Percentiles rank a stretch among this genome's conserved stretches.
Conservation (phyloP, 2,113 vertebrate species). For the Calonectris borealis region DNA sequence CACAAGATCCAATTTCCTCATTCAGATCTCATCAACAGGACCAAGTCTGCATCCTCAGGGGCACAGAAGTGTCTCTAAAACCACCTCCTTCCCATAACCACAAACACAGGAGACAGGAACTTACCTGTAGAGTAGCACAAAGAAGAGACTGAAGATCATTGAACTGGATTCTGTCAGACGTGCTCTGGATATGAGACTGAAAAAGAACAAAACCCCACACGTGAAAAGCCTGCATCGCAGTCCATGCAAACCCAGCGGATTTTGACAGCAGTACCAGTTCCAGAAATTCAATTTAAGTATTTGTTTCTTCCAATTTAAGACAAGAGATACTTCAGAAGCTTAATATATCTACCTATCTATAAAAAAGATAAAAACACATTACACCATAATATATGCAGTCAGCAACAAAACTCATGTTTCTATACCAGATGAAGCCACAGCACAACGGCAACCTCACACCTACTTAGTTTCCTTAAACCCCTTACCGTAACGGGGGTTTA, state of each 20-base stretch:
- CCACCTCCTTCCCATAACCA: background rate
- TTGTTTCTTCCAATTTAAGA: background rate
- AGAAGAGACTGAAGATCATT: constrained; percentile 97
- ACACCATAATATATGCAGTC: background rate
- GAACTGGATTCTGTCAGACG: constrained; percentile 97
- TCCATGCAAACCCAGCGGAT: background rate
- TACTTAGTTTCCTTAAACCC: background rate
- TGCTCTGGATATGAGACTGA: constrained; percentile 98
- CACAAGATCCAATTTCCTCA: background rate
- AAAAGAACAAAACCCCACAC: background rate
- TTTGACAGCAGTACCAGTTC: background rate
- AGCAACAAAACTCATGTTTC: background rate
- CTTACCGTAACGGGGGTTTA: accelerated
- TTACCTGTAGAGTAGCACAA: constrained; percentile 96
- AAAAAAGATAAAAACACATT: background rate
- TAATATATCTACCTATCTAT: background rate
- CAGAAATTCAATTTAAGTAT: background rate
- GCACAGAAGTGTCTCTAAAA: background rate
- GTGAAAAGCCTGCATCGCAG: background rate
- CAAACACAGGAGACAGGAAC: background rate
- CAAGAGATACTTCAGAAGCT: background rate
- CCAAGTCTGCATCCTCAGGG: background rate
- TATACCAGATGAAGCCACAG: background rate
- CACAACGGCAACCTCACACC: background rate
- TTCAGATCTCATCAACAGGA: background rate